phyloP scores from a whole-genome alignment of 2,113 vertebrate genomes.

The Gallinago paraguaiae region DNA sequence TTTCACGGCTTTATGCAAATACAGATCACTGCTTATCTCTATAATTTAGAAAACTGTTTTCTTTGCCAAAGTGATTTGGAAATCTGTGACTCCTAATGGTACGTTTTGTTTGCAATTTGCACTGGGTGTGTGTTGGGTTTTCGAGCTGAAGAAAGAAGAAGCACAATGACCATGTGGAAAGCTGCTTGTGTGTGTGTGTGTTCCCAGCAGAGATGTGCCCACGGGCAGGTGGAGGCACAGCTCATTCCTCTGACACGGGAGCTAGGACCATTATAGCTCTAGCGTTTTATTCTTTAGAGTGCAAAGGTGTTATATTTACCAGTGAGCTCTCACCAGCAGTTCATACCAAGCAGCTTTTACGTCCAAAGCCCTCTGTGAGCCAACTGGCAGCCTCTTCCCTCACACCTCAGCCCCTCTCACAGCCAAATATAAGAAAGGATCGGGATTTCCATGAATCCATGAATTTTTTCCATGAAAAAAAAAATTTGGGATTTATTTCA shows the following conservation, averaged over 20 bases:
- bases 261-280: not conserved
- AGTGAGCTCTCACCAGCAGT: not conserved
- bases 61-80: slow-evolving; percentile 30
- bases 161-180: not conserved
- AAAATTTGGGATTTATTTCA: not conserved
- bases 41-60: slow-evolving; percentile 45
- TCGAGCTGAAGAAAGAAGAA: not conserved
- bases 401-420: not conserved
- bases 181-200: not conserved
- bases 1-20: slow-evolving; percentile 58
- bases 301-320: not conserved
- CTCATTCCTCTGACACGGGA: not conserved
- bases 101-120: slow-evolving; percentile 17
- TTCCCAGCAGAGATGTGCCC: not conserved
- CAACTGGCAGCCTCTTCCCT: not conserved
- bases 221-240: not conserved
- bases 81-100: slow-evolving; percentile 1
- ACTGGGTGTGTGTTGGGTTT: not conserved
- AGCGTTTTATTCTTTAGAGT: not conserved
- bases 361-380: not conserved
- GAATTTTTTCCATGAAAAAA: not conserved
- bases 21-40: slow-evolving; percentile 31
- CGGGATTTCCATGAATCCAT: not conserved
- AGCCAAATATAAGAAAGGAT: not conserved
- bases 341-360: not conserved